These are phyloP conservation scores for Aphidius colemani DNA, from an alignment of 2,888 invertebrate genomes.

Conservation along the genomic window DNA sequence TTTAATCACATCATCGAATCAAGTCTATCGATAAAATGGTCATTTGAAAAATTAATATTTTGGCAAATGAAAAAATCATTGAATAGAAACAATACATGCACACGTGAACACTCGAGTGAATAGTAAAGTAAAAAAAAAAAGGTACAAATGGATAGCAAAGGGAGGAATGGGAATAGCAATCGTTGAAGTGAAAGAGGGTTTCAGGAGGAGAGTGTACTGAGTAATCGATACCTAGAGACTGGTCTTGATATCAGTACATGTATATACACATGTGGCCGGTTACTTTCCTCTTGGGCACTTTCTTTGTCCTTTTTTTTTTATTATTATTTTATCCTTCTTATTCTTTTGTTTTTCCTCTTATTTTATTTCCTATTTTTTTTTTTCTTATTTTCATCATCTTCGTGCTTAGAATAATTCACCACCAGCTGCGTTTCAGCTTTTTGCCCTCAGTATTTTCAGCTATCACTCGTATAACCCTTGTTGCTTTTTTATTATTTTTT, in stretches of 20 bases:
- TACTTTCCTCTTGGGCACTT: conserved; percentile 7
- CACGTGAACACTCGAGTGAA: not conserved
- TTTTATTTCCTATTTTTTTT: not conserved
- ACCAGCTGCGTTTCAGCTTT: conserved; percentile 27
- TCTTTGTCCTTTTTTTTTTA: not conserved
- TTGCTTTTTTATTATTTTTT: conserved; percentile 36
- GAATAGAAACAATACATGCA: conserved; percentile 17
- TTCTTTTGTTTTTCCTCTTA: too few species aligned
- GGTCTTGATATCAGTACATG: conserved; percentile 19
- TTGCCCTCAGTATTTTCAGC: conserved; percentile 21
- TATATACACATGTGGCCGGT: conserved; percentile 8
- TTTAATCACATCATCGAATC: too few species aligned
- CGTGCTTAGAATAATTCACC: conserved; percentile 54
- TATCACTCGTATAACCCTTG: conserved; percentile 31
- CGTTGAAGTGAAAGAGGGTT: conserved; percentile 30
- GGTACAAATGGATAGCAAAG: not conserved
- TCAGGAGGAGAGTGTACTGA: conserved; percentile 27
- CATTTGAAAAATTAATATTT: too few species aligned
- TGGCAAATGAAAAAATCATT: not conserved
- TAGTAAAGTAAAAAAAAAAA: conserved; percentile 10
- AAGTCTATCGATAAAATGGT: too few species aligned
- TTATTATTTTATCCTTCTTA: too few species aligned
- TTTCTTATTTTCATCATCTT: conserved; percentile 41
- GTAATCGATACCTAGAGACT: conserved; percentile 35
- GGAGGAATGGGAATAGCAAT: conserved; percentile 26